These are phyloP conservation scores for Eidolon dupreanum DNA, from an alignment of 2,797 vertebrate species.

Conservation along the genomic window DNA sequence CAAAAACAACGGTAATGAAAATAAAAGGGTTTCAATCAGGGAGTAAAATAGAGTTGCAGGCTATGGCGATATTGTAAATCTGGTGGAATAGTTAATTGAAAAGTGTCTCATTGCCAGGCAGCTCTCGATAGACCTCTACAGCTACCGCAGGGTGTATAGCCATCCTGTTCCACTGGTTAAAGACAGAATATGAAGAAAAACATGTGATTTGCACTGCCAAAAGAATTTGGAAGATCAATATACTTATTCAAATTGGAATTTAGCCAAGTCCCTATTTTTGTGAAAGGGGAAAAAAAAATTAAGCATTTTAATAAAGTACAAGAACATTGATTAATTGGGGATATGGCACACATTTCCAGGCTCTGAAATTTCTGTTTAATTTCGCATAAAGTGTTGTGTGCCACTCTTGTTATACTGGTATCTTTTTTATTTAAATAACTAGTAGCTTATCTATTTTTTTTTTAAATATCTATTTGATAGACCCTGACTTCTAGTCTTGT, in stretches of 20 bases:
- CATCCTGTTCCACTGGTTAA: background rate
- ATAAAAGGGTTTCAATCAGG: background rate
- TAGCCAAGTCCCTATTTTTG: slow-evolving; percentile 42
- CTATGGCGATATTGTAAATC: background rate
- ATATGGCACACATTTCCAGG: background rate
- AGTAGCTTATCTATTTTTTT: background rate
- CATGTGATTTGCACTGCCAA: background rate
- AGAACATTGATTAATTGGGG: background rate
- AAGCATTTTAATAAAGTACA: slow-evolving; percentile 36
- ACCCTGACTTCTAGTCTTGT: background rate
- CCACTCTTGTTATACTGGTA: background rate
- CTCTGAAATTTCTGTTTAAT: background rate
- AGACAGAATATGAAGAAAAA: background rate
- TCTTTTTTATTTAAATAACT: background rate
- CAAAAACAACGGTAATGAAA: background rate
- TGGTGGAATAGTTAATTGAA: background rate
- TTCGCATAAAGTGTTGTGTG: background rate
- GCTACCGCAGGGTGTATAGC: background rate
- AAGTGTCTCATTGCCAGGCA: background rate
- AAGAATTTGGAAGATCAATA: background rate
- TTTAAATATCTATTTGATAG: background rate
- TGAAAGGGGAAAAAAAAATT: background rate
- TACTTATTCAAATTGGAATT: slow-evolving; percentile 43
- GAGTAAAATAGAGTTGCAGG: background rate
- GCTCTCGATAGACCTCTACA: background rate